Conservation (phyloP, 2,888 invertebrate genomes). For the Brachyopa scutellaris region DNA sequence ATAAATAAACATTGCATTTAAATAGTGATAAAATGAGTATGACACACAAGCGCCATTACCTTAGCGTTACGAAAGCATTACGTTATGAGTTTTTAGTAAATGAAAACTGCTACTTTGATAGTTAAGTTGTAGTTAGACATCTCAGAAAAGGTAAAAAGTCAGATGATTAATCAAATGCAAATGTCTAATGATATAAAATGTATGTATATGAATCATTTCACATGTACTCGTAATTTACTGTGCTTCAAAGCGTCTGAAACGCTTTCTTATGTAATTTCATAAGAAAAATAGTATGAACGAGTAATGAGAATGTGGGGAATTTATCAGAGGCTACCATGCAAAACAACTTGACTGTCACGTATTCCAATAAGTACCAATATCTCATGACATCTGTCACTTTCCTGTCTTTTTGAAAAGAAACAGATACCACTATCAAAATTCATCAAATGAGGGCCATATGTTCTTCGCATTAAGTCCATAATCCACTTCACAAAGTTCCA, state of each 20-base stretch:
- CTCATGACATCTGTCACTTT: background rate
- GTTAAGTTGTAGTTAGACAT: too few relatives aligned
- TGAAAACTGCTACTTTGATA: background rate
- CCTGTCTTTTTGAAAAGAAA: background rate
- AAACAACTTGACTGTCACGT: background rate
- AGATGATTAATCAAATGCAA: background rate
- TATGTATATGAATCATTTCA: background rate
- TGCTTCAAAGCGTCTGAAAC: background rate
- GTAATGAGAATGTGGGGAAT: slow-evolving; percentile 4
- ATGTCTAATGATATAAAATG: background rate
- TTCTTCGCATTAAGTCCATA: background rate
- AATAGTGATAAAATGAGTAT: slow-evolving; percentile 7
- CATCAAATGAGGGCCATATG: slow-evolving; percentile 18
- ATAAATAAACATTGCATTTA: slow-evolving; percentile 17
- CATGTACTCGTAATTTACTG: too few relatives aligned
- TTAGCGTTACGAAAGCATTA: too few relatives aligned
- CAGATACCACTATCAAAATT: slow-evolving; percentile 6
- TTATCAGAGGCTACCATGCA: too few relatives aligned
- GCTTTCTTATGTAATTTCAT: too few relatives aligned
- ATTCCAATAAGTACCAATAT: background rate
- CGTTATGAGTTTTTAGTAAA: too few relatives aligned
- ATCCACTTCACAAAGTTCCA: slow-evolving; percentile 5
- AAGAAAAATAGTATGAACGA: background rate
- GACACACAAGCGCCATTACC: slow-evolving; percentile 21
- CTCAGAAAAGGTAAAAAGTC: background rate